Base-by-base conservation (phyloP, 2,113 vertebrate species). In the Ammodytes marinus region DNA sequence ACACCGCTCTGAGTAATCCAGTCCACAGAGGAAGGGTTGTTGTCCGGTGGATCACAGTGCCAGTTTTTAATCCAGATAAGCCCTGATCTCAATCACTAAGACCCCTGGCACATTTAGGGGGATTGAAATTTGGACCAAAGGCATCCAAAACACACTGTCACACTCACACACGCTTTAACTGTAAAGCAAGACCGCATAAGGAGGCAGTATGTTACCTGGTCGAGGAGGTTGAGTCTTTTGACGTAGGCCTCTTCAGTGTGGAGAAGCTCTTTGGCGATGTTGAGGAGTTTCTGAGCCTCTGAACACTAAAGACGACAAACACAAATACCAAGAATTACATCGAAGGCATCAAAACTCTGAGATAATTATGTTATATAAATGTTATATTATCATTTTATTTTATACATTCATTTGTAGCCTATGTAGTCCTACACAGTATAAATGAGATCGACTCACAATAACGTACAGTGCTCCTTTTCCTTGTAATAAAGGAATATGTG, bases 201-300 rank as follows among this genome's bases (percentile, higher is more conserved):
- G 50, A 39, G 47, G n/a, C 0, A 0, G 3, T 8, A 3, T 4
- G 4, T 87, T 95, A 99, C 98, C 98, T 99, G 97, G 92, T 99
- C 98, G 72, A 99, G 94, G 67, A 99, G 96, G 93, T 99, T 95
- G 53, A 99, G 96, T 80, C 98, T 94, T 89, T 92, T 97, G 61
- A 99, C 96, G 3, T 99, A 99, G 0, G 98, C 97, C 89, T 98
- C 97, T 92, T 99, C 98, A 0, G 98, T 99, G 57, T 97, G 95
- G 83, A 99, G 97, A 46, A 99, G 96, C 78, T 99, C 98, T 71
- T 95, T 96, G 84, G 98, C 97, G 0, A 99, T 99, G 89, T 99
- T 97, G 88, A 98, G 95, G 39, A 99, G 95, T 89, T 96, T 97
- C 84, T 97, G 97, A 39, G 96, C 92, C 77, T 97, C 95, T 10